Evolutionary conservation across 1,140 invertebrate genomes (phyloP), one percentile per base, ranked within the genome.

Genomic region (Papilio dardanus): DNA sequence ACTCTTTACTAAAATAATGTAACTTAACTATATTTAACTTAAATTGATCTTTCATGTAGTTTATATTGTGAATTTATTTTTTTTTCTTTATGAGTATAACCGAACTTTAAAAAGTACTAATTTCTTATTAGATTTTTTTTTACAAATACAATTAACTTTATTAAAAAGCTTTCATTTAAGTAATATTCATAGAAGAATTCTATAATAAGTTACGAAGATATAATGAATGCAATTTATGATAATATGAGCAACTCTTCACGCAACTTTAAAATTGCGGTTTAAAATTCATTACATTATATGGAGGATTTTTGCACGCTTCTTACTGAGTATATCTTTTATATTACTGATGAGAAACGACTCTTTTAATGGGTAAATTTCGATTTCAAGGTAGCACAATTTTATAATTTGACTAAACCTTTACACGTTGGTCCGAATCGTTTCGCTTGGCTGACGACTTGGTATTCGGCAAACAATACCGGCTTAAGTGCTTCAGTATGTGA

Each of bases 401-500:
- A 42, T 14, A 14, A 54, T 54, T 54, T 24, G 21, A 54, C 50
- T 28, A 54, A 46, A 16, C n/a, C 14, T 62, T 31, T 2, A 2
- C 19, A n/a, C 8, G 33, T 31, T 68, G 66, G 67, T 16, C 21
- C 19, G 14, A 69, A 69, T 69, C 67, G 33, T 37, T 24, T 37
- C 67, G 21, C 35, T 24, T 69, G n/a, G 19, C 33, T 40, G 35
- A 40, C 67, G 35, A 4, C 67, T 35, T 40, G 67, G 67, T 24
- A 69, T 69, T 69, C 35, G 65, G 65, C 16, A 67, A 67, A 67
- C 30, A 66, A 35, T 31, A 66, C 54, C 21, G 54, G 12, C 21
- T 8, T 54, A 62, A 62, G 54, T 62, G 8, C 54, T 14, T 28
- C 24, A 14, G 12, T 62, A 62, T 28, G 54, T 28, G 54, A 62